Conservation (phyloP, 2,797 vertebrate genomes). For the Melanotaenia parkinsoni region DNA sequence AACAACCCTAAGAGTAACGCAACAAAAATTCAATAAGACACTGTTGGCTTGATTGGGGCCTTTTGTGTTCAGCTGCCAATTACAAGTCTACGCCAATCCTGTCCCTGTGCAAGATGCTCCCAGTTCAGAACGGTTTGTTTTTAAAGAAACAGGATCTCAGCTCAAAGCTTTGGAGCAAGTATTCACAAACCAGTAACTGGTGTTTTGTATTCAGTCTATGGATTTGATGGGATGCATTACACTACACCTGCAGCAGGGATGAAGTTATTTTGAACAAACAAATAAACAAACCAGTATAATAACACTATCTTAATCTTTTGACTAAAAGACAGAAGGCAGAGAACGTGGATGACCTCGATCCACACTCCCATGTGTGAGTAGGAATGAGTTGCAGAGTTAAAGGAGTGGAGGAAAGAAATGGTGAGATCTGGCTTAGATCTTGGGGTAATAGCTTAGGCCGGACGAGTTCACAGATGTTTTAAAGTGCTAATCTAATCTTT, state of each 20-base stretch:
- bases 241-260: too few species aligned
- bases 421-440: conserved; percentile 77
- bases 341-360: neutral
- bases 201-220: too few species aligned
- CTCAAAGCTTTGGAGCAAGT: too few species aligned
- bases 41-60: neutral
- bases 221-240: too few species aligned
- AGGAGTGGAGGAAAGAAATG: conserved; percentile 63
- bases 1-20: neutral
- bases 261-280: too few species aligned
- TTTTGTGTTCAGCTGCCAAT: too few species aligned
- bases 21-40: neutral
- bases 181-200: too few species aligned
- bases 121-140: too few species aligned
- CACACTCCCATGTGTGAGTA: too few species aligned
- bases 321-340: neutral
- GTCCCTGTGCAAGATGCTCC: too few species aligned
- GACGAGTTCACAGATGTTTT: conserved; percentile 87
- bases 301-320: neutral
- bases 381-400: conserved; percentile 12
- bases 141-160: too few species aligned
- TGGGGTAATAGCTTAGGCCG: conserved; percentile 75
- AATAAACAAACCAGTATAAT: neutral
- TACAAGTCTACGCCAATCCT: too few species aligned
- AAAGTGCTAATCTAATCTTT: conserved; percentile 88